Percentiles rank a stretch among this genome's conserved stretches.
Conservation (phyloP, 1,140 invertebrate genomes). For the Alviniconcha marisindica region DNA sequence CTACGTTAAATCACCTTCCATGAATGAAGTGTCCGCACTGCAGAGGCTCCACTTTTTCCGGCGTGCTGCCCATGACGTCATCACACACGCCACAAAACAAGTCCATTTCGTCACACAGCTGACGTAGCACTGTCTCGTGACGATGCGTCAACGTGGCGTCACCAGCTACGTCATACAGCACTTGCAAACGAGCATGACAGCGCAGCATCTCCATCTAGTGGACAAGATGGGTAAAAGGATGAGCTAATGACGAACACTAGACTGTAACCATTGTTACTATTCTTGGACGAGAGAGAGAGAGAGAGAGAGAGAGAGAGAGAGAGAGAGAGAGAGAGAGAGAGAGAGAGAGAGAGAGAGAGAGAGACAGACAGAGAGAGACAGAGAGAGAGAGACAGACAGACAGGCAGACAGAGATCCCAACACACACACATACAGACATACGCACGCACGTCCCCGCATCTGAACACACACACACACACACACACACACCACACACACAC, state of each 20-base stretch:
- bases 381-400: not conserved
- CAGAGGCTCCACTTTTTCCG: constrained; percentile 57
- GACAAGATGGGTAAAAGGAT: not conserved
- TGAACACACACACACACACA: too few species aligned
- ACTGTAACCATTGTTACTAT: not conserved
- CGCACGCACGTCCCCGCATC: too few species aligned
- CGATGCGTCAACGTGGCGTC: constrained; percentile 43
- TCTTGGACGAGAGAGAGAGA: not conserved
- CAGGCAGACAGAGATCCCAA: not conserved
- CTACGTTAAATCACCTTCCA: constrained; percentile 61
- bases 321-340: constrained; percentile 17
- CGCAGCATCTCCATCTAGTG: constrained; percentile 58
- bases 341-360: constrained; percentile 1
- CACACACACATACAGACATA: too few species aligned
- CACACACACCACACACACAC: too few species aligned
- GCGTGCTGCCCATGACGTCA: constrained; percentile 57
- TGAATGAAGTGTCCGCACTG: constrained; percentile 65
- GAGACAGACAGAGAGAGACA: constrained; percentile 2
- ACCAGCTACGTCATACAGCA: constrained; percentile 48
- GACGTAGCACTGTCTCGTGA: constrained; percentile 51
- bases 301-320: constrained; percentile 11
- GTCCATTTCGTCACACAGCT: constrained; percentile 62
- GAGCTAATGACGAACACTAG: not conserved
- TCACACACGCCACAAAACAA: constrained; percentile 62
- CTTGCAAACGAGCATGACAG: constrained; percentile 52